phyloP scores from a whole-genome alignment of 2,113 vertebrate species.

The Sphyrna mokarran region DNA sequence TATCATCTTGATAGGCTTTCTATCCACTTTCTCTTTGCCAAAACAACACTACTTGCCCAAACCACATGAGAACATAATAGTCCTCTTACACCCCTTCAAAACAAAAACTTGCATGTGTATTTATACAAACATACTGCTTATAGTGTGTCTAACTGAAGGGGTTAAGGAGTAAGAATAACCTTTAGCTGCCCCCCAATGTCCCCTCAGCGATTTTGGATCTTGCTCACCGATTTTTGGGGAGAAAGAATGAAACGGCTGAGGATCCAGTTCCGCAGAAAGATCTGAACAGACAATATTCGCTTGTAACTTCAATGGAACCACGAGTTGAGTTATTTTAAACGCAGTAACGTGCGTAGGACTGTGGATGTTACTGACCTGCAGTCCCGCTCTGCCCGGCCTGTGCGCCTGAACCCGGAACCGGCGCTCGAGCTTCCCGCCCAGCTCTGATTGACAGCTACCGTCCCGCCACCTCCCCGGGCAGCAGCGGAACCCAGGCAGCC shows the following conservation, averaged over 20 bases:
- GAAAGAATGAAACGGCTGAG: not conserved
- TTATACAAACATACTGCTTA: not conserved
- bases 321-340: not conserved
- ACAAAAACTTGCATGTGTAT: no score
- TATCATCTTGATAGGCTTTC: not conserved
- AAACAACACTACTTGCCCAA: not conserved
- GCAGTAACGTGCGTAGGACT: not conserved
- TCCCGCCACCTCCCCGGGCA: not conserved
- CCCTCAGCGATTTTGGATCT: not conserved
- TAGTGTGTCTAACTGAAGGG: not conserved
- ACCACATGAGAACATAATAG: not conserved
- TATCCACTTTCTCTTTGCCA: not conserved
- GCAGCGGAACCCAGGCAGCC: not conserved
- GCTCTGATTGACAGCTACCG: not conserved
- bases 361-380: not conserved
- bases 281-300: not conserved
- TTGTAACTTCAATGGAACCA: not conserved
- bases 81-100: not conserved
- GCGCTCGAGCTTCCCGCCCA: conserved; percentile 20
- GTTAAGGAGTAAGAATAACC: not conserved
- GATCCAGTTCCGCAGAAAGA: not conserved
- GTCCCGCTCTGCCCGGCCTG: not conserved
- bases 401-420: not conserved
- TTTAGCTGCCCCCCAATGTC: not conserved
- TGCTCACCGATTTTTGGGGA: not conserved